Evolutionary conservation across 1,140 invertebrate species (phyloP), one percentile per base, ranked within the genome.

Genomic region (Telenomus remus): DNA sequence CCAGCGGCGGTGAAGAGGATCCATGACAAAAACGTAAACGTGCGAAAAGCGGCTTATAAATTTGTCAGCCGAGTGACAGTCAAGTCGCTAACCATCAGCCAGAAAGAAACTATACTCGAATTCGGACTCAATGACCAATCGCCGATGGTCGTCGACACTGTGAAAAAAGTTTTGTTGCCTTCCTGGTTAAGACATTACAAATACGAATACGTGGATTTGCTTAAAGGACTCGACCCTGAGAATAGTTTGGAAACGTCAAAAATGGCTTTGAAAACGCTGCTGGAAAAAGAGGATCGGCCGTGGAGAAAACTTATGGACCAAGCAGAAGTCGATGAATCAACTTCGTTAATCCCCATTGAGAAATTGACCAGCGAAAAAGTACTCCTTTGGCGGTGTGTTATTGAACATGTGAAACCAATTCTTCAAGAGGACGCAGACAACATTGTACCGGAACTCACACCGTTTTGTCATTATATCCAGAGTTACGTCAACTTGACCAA

Each of bases 21-120:
- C 0, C 90, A 92, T 78, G 95, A 96, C 85, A 89, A 93, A 0
- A 93, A 93, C 72, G 92, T 94, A 53, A 89, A 88, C 33, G 95
- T 97, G 3, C 88, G 95, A 0, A 91, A 92, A 43, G 90, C 91
- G 9, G 92, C 94, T 0, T 96, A 93, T 83, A 83, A 91, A 0
- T 92, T 93, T 79, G 90, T 95, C 78, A 91, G 92, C 44, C 93
- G 91, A 84, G 89, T 92, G 44, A 91, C 90, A 49, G 90, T 93
- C 3, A 89, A 89, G 65, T 91, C 91, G 1, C 87, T 95, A 16
- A 92, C 90, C 19, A 94, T 95, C 33, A 89, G 89, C 9, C 91
- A 94, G 75, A 89, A 94, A 65, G 89, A 93, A 39, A 81, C 87
- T 7, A 86, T 95, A 1, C 79, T 95, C 0, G 87, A 90, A 13